Percentiles rank a stretch among this genome's conserved stretches.
These are phyloP conservation scores for Regulus satrapa DNA, from an alignment of 2,113 vertebrate species.

Conservation along the genomic window DNA sequence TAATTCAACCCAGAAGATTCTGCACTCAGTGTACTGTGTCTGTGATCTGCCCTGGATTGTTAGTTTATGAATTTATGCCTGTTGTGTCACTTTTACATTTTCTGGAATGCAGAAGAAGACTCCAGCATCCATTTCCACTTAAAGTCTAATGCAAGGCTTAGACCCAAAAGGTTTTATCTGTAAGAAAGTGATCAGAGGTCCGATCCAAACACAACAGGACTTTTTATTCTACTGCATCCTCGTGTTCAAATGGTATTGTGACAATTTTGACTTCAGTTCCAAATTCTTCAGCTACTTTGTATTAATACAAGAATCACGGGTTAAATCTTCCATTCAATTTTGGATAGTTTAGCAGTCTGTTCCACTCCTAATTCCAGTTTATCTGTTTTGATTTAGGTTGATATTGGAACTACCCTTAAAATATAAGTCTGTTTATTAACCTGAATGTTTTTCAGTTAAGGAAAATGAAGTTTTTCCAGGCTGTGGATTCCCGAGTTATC, in stretches of 20 bases:
- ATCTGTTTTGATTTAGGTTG: not conserved
- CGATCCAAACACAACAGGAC: not conserved
- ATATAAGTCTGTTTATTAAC: not conserved
- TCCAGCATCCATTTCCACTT: not conserved
- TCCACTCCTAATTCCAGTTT: not conserved
- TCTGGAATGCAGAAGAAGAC: not conserved
- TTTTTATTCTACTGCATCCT: not conserved
- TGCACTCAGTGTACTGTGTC: not conserved
- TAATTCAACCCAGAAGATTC: not conserved
- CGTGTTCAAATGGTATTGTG: not conserved
- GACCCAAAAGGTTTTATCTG: not conserved
- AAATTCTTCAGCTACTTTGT: not conserved
- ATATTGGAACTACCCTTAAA: not conserved
- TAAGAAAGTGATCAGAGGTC: not conserved
- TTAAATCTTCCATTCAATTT: not conserved
- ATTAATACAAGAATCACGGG: not conserved
- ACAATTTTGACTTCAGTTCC: not conserved
- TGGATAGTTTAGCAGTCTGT: not conserved
- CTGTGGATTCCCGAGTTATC: not conserved
- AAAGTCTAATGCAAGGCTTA: not conserved
- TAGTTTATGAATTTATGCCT: not conserved
- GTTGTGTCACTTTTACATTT: not conserved
- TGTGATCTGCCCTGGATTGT: not conserved
- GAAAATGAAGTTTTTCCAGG: not conserved
- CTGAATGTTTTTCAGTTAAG: not conserved